Evolutionary conservation across 2,113 vertebrate genomes (phyloP), one percentile per base, ranked within the genome.

Genomic region (Triplophysa tibetana): DNA sequence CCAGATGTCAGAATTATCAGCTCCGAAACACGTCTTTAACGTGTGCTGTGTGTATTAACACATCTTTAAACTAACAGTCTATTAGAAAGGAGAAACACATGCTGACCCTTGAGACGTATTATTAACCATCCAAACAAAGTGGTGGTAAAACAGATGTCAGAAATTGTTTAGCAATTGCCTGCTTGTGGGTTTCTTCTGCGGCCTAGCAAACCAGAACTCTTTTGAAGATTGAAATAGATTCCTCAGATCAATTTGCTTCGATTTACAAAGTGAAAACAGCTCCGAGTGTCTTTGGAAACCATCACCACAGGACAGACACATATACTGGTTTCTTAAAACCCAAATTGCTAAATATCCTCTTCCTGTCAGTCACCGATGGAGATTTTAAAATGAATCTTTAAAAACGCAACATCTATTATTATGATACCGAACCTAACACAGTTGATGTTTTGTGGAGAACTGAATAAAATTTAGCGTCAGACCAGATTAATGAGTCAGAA

Each of bases 111-210:
- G 16, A 19, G 43, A 50, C 56, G 17, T 56, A 38, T 58, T 45
- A 70, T 84, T 76, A 70, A 29, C 52, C 10, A 68, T 52, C 21
- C 7, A 23, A 3, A 43, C 52, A 78, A 60, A 79, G 29, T 43
- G 62, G 77, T 68, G 26, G 33, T 11, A 21, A 41, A 75, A 75
- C 65, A 76, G 72, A 69, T 74, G 38, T 66, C 52, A 70, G 60
- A 1, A 9, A 58, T 66, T 23, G 24, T 63, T 67, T 75, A 29
- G 38, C 60, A 23, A 19, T 16, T 58, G 65, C 54, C 48, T 23
- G n/a, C 61, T 64, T 38, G 65, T 5, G 33, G 62, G 33, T 41
- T 33, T 16, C 21, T 52, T 45, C 64, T 67, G 11, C 21, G 54
- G 10, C 48, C 70, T 26, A 8, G 16, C 41, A 13, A 54, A 65